Evolutionary conservation across 1,140 invertebrate species (phyloP).

Genomic region (Atopsyche davidsoni): DNA sequence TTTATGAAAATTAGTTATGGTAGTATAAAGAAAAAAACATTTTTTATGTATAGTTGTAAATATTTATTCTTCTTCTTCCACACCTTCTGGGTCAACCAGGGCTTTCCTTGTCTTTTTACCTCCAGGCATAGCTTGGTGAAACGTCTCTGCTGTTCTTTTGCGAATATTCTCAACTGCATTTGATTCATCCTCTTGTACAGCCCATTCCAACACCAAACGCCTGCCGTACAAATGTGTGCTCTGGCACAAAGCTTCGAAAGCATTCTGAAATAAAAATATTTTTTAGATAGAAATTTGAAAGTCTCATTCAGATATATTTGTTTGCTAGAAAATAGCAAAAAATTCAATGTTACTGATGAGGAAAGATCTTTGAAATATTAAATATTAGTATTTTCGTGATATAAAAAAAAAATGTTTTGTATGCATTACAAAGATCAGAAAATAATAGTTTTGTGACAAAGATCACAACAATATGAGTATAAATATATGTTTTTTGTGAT

Average conservation of each 20-base stretch:
- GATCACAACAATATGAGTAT: no score
- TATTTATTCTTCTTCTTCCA: slow-evolving; percentile 37
- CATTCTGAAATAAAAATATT: slow-evolving; percentile 75
- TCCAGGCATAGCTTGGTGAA: slow-evolving; percentile 43
- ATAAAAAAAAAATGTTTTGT: no score
- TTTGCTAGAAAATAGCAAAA: no score
- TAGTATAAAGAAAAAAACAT: not conserved
- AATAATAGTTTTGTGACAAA: no score
- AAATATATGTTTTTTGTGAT: no score
- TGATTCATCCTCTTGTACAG: slow-evolving; percentile 70
- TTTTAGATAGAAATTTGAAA: no score
- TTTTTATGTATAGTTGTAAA: not conserved
- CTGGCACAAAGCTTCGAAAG: slow-evolving; percentile 86
- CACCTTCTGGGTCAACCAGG: slow-evolving; percentile 46
- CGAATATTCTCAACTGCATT: slow-evolving; percentile 75
- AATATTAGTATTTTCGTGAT: no score
- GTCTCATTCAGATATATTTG: no score
- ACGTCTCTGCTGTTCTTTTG: slow-evolving; percentile 77
- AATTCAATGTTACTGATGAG: no score
- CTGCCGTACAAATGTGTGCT: slow-evolving; percentile 97
- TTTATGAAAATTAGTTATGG: no score
- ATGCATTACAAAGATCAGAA: no score
- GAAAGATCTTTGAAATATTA: no score
- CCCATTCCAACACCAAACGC: slow-evolving; percentile 94
- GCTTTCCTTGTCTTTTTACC: slow-evolving; percentile 51